Percentiles rank a stretch among this genome's conserved stretches.
Evolutionary conservation across 2,888 invertebrate species (phyloP).

Genomic region (Chrysomela aeneicollis): DNA sequence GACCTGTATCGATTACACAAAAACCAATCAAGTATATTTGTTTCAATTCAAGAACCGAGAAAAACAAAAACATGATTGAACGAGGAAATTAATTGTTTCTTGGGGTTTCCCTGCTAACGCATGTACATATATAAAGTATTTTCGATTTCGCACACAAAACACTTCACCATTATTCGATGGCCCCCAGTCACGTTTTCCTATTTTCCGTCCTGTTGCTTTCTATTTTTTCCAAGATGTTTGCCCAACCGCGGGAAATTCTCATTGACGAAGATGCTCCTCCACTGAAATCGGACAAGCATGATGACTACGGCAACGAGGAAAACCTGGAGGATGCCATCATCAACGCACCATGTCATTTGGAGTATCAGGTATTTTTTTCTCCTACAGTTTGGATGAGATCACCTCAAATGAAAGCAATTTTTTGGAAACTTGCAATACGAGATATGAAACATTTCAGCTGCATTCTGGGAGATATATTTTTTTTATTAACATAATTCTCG

Average conservation of each 20-base stretch:
- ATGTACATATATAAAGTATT: background rate
- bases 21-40: background rate
- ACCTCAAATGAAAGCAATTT: too few relatives aligned
- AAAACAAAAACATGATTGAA: background rate
- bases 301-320: constrained; percentile 32
- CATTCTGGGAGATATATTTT: too few relatives aligned
- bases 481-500: too few relatives aligned
- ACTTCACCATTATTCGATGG: constrained; percentile 25
- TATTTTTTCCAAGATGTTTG: constrained; percentile 28
- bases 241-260: constrained; percentile 45
- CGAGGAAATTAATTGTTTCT: background rate
- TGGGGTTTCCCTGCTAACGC: background rate
- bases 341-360: constrained; percentile 41
- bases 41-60: background rate
- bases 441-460: too few relatives aligned
- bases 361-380: constrained; percentile 38
- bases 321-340: constrained; percentile 33
- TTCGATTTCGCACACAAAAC: background rate
- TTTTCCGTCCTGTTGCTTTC: constrained; percentile 20
- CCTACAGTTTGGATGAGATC: too few relatives aligned
- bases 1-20: too few relatives aligned
- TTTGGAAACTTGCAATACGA: too few relatives aligned
- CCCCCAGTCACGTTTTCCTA: constrained; percentile 16
- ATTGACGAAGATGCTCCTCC: constrained; percentile 50
- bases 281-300: constrained; percentile 40